Conservation (phyloP, 1,140 invertebrate genomes). For the silkworm (Bombyx mori) region ASM3026992v2 NC_085121.1:5851501-5852000, state of each 20-base stretch:
- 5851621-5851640: constrained; percentile 22
- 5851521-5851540: constrained; percentile 53
- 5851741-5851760: too few relatives aligned
- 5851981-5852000: constrained; percentile 67
- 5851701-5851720: too few relatives aligned
- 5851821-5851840: constrained; percentile 50
- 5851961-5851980: constrained; percentile 66
- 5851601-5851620: constrained; percentile 20
- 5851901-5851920: constrained; percentile 58
- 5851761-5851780: too few relatives aligned
- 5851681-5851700: too few relatives aligned
- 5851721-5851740: too few relatives aligned
- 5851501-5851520: constrained; percentile 70
- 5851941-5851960: constrained; percentile 64
- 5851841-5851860: constrained; percentile 32
- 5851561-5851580: constrained; percentile 34
- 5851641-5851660: constrained; percentile 21
- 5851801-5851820: constrained; percentile 42
- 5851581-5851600: constrained; percentile 15
- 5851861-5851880: constrained; percentile 42
- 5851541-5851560: constrained; percentile 38
- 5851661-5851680: not conserved
- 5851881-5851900: constrained; percentile 37
- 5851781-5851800: constrained; percentile 48
- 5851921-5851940: constrained; percentile 57